A percentile compares a stretch with the other conserved stretches of the same genome.
These are phyloP conservation scores for Adelognathus sp. DNA, from an alignment of 2,888 invertebrate genomes.

Conservation along the genomic window DNA sequence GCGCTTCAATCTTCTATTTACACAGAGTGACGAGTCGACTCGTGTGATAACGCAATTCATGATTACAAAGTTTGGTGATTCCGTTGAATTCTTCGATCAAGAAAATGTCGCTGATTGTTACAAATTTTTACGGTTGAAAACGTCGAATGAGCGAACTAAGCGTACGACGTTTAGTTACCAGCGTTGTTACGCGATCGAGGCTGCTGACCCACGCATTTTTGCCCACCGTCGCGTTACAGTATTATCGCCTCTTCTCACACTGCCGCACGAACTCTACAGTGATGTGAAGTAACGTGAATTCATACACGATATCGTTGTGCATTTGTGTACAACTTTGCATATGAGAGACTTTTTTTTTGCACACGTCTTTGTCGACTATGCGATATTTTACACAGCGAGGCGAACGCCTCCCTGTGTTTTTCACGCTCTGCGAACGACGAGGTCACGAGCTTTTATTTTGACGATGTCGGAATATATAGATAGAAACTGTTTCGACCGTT, in stretches of 20 bases:
- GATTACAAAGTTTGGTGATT: too few species aligned
- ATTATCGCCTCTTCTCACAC: not conserved
- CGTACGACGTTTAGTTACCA: not conserved
- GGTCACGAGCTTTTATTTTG: conserved; percentile 26
- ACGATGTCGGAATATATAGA: not conserved
- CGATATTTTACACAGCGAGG: not conserved
- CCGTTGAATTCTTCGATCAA: not conserved
- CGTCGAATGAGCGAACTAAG: not conserved
- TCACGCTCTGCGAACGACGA: not conserved
- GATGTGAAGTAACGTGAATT: too few species aligned
- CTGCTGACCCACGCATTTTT: conserved; percentile 57
- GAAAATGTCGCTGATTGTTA: not conserved
- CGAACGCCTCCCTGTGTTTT: not conserved
- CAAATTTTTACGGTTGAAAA: not conserved
- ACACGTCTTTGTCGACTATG: not conserved
- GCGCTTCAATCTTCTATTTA: not conserved
- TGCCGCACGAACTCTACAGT: not conserved
- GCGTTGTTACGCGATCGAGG: conserved; percentile 48
- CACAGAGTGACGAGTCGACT: not conserved
- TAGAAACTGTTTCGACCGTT: not conserved
- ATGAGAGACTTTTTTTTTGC: not conserved
- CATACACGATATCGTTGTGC: not conserved
- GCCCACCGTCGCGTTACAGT: not conserved
- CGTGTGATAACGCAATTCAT: not conserved
- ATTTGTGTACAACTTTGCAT: not conserved